A percentile compares a stretch with the other conserved stretches of the same genome.
Evolutionary conservation across 1,140 invertebrate genomes (phyloP).

Genomic region (Galleria mellonella): DNA sequence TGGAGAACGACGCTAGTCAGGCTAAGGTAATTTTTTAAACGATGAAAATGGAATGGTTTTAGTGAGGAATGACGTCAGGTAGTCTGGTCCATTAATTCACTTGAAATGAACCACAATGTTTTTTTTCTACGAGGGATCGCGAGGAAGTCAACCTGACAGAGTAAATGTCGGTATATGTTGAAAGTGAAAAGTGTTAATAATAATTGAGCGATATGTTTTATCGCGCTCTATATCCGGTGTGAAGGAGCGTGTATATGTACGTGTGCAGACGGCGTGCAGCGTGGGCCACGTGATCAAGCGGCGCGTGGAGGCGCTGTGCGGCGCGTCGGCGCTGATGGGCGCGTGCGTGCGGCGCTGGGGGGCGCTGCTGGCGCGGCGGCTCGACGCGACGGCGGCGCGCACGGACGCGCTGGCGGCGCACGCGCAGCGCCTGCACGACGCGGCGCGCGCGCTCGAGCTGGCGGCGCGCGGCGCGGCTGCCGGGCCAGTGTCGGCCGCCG

Average conservation of each 20-base stretch:
- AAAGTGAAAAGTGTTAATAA: too few species aligned
- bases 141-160: too few species aligned
- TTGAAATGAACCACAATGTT: too few species aligned
- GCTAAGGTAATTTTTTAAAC: slow-evolving; percentile 83
- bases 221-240: too few species aligned
- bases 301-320: slow-evolving; percentile 78
- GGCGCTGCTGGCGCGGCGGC: slow-evolving; percentile 40
- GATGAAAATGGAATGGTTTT: slow-evolving; percentile 4
- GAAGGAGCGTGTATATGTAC: too few species aligned
- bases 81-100: too few species aligned
- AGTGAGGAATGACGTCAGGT: too few species aligned
- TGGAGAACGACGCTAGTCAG: slow-evolving; percentile 91
- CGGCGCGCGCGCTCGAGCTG: slow-evolving; percentile 29
- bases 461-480: slow-evolving; percentile 10
- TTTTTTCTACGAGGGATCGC: too few species aligned
- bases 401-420: slow-evolving; percentile 22
- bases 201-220: too few species aligned
- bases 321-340: slow-evolving; percentile 46
- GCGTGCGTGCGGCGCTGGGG: slow-evolving; percentile 56
- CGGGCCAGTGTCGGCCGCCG: slow-evolving; percentile 12
- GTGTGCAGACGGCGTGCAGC: slow-evolving; percentile 80
- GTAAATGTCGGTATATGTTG: too few species aligned
- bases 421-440: slow-evolving; percentile 26
- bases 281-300: slow-evolving; percentile 89
- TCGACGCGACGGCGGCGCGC: slow-evolving; percentile 31